A percentile compares a stretch with the other conserved stretches of the same genome.
Conservation (phyloP, 2,797 vertebrate species). For the Moxostoma hubbsi region DNA sequence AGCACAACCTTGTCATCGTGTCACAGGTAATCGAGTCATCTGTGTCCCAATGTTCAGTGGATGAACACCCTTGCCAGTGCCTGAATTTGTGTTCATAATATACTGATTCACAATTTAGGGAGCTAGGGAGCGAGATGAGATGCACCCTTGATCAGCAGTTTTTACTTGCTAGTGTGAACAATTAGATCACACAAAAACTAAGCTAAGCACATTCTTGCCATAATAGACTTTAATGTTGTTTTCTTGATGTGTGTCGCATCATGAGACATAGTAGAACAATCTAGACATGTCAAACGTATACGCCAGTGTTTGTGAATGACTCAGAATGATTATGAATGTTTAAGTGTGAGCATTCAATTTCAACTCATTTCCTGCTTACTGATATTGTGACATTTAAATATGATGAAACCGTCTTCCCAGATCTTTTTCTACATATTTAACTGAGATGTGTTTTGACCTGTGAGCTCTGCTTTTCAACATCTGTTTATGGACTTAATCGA, state of each 20-base stretch:
- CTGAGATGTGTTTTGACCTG: conserved; percentile 42
- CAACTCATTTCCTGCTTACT: neutral
- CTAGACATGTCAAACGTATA: neutral
- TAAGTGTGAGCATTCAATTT: neutral
- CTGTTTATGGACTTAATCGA: conserved; percentile 42
- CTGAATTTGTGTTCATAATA: too few relatives aligned
- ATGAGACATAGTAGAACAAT: neutral
- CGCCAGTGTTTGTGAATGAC: neutral
- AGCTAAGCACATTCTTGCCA: too few relatives aligned
- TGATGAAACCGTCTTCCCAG: conserved; percentile 4
- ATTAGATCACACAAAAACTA: neutral
- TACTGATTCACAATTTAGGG: too few relatives aligned
- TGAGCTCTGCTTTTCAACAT: conserved; percentile 37
- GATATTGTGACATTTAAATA: neutral
- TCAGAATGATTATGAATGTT: conserved; percentile 18
- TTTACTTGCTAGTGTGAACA: neutral
- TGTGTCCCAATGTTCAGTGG: too few relatives aligned
- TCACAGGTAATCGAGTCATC: too few relatives aligned
- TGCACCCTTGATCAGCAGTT: neutral
- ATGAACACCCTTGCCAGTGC: too few relatives aligned
- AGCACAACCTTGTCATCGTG: too few relatives aligned
- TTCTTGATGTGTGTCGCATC: neutral
- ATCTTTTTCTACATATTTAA: conserved; percentile 1
- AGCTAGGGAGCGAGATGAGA: too few relatives aligned
- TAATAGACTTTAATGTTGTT: too few relatives aligned